Conservation (phyloP, 2,888 invertebrate species). For the Oxytorus armatus region DNA sequence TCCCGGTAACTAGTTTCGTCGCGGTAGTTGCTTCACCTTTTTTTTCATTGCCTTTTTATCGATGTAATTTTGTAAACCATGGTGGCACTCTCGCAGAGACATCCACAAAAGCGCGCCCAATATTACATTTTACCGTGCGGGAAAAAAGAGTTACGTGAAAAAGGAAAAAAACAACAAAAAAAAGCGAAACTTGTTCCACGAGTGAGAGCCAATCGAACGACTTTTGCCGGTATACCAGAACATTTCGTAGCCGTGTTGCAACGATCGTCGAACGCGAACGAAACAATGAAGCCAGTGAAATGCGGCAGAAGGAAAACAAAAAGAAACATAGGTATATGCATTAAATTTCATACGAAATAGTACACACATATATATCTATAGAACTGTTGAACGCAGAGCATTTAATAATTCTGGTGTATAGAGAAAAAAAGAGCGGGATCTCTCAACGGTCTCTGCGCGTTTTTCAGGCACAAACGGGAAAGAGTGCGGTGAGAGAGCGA, state of each 20-base stretch:
- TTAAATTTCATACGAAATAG: not conserved
- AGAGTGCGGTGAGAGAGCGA: not conserved
- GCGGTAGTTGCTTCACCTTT: slow-evolving; percentile 54
- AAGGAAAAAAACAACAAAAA: slow-evolving; percentile 42
- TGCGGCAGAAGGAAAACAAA: slow-evolving; percentile 12
- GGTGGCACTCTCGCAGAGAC: slow-evolving; percentile 70
- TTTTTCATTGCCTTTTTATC: slow-evolving; percentile 76
- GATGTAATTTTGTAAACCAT: slow-evolving; percentile 77
- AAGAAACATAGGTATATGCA: slow-evolving; percentile 24
- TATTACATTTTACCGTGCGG: slow-evolving; percentile 56
- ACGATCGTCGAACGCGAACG: slow-evolving; percentile 48
- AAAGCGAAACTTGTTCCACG: slow-evolving; percentile 7
- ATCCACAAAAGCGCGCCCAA: slow-evolving; percentile 48
- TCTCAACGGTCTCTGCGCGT: too few species aligned
- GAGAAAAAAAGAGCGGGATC: not conserved
- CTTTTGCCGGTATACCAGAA: slow-evolving; percentile 65
- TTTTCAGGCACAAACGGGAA: slow-evolving; percentile 47
- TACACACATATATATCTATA: not conserved
- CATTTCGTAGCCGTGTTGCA: slow-evolving; percentile 48
- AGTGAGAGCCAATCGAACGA: slow-evolving; percentile 61
- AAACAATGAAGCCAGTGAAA: slow-evolving; percentile 51
- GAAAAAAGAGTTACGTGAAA: slow-evolving; percentile 67
- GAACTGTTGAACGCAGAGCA: slow-evolving; percentile 12
- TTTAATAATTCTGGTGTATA: slow-evolving; percentile 38
- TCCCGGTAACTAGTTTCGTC: slow-evolving; percentile 67